These are phyloP conservation scores for Hydropsyche tenuis DNA, from an alignment of 1,140 invertebrate species.

Conservation along the genomic window DNA sequence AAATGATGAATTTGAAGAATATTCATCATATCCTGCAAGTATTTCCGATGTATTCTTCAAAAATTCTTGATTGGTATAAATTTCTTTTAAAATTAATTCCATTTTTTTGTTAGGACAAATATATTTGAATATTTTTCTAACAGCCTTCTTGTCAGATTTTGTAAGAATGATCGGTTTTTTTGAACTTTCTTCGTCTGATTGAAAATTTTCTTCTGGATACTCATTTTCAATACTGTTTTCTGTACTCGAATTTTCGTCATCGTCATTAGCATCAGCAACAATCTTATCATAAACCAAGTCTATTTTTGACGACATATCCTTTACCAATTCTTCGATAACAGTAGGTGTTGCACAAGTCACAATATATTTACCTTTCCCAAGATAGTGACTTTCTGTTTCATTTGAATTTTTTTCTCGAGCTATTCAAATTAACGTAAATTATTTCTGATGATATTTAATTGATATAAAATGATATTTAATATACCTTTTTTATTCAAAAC, in stretches of 20 bases:
- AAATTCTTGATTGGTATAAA: background rate
- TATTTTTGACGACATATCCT: conserved; percentile 56
- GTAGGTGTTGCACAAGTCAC: conserved; percentile 50
- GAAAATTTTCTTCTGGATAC: conserved; percentile 5
- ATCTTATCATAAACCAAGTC: conserved; percentile 48
- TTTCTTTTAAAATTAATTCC: conserved; percentile 10
- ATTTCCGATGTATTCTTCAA: background rate
- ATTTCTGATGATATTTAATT: background rate
- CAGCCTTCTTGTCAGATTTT: background rate
- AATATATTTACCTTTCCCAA: background rate
- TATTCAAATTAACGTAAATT: background rate
- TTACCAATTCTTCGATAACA: conserved; percentile 51
- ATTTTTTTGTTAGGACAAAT: background rate
- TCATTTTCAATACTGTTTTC: background rate
- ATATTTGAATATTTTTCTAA: conserved; percentile 1
- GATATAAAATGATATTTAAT: background rate
- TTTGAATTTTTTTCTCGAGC: background rate
- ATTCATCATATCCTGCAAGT: no score
- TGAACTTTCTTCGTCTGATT: background rate
- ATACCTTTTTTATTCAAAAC: conserved; percentile 31
- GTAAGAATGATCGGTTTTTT: background rate
- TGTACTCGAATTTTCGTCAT: background rate
- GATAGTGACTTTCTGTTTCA: background rate
- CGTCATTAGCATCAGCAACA: background rate
- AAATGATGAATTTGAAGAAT: no score